Evolutionary conservation across 2,888 invertebrate species (phyloP).

Genomic region (Camponotus fellah): DNA sequence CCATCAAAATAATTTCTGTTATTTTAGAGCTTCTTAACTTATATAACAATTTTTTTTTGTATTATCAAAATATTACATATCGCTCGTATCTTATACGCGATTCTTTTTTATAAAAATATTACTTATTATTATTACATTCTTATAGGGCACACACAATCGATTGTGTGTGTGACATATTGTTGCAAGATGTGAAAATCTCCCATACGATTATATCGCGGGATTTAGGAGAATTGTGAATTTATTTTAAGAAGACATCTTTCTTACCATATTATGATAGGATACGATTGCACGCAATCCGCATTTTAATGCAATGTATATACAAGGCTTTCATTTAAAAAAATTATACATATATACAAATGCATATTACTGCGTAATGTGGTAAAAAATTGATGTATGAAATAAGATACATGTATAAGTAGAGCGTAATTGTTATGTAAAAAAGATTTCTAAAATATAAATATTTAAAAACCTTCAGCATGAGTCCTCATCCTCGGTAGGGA

Average conservation of each 20-base stretch:
- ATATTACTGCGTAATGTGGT: background rate
- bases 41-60: background rate
- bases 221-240: background rate
- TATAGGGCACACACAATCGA: background rate
- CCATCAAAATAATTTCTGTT: background rate
- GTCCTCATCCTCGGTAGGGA: slow-evolving; percentile 77
- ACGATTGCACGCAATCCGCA: background rate
- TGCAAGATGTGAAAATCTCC: background rate
- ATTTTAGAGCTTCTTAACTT: background rate
- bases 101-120: background rate
- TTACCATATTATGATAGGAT: background rate
- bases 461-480: slow-evolving; percentile 67
- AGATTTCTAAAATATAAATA: background rate
- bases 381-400: slow-evolving; percentile 8
- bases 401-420: background rate
- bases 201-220: background rate
- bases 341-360: background rate
- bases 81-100: too few species aligned
- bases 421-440: background rate
- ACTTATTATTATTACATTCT: background rate
- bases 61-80: background rate
- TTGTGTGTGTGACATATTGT: background rate
- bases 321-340: background rate
- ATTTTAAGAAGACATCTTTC: background rate
- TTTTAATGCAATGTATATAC: background rate